Conservation (phyloP, 2,797 vertebrate genomes). For the Macropus fuliginosus region DNA sequence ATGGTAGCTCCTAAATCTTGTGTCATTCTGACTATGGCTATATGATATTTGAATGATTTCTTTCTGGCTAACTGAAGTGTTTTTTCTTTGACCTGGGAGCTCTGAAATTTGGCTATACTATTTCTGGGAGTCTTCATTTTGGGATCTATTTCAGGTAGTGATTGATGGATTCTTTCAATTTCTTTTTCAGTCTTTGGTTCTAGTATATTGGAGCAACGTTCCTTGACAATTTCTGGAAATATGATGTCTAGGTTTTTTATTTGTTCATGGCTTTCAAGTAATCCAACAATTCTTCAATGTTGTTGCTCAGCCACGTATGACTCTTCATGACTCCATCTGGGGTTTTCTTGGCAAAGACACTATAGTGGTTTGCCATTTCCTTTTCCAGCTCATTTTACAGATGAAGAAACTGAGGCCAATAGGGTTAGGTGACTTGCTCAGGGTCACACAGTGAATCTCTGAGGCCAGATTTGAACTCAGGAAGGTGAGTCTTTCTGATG, state of each 20-base stretch:
- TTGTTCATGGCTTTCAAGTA: not conserved
- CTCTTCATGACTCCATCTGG: not conserved
- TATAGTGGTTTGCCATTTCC: no score
- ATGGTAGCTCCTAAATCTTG: not conserved
- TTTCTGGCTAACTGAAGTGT: not conserved
- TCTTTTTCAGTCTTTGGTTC: not conserved
- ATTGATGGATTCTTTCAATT: not conserved
- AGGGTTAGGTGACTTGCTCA: no score
- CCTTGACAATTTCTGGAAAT: not conserved
- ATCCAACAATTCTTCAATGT: not conserved
- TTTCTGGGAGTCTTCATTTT: not conserved
- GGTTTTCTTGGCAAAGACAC: no score
- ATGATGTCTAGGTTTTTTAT: not conserved
- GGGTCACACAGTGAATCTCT: no score
- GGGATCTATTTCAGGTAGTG: not conserved
- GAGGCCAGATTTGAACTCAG: no score
- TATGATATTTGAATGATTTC: not conserved
- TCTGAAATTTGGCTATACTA: not conserved
- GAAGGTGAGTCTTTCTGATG: no score
- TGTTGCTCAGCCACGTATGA: not conserved
- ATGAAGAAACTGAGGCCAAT: no score
- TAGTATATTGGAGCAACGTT: not conserved
- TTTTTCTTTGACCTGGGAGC: not conserved
- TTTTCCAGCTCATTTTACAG: no score
- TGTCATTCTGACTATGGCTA: not conserved